Base-by-base conservation (phyloP, 1,140 invertebrate genomes). In the Catajapyx aquilonaris region DNA sequence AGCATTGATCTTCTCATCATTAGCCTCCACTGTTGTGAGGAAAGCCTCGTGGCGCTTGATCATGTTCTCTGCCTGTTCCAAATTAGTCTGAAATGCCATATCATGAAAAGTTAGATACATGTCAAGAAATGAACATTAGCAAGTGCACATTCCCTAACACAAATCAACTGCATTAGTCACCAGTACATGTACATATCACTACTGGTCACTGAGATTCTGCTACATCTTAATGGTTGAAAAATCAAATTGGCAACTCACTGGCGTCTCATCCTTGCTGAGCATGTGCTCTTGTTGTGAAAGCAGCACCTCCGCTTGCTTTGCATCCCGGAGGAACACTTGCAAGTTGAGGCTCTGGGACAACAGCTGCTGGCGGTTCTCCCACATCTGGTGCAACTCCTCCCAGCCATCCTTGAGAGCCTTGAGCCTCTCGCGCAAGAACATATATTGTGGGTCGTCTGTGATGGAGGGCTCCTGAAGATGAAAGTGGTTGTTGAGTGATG, bases 371-470 rank as follows among this genome's bases (percentile, higher is more conserved):
- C 93, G 61, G 61, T 97, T 97, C 52, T 94, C 91, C 93, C 93
- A 98, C 94, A 98, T 99, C 61, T 97, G 86, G 48, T 95, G 81
- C 33, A 99, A 61, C 53, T 98, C 94, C 42, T 90, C 84, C 95
- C 95, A 99, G 37, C 91, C 94, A 64, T 96, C 90, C 57, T 94
- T 85, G 25, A 99, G 59, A 1, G 93, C 94, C 64, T 94, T 95
- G 40, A 99, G 62, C 40, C 95, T 70, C 59, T 95, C 90, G 35
- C 87, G 68, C 46, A 97, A 61, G 76, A 97, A 97, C 88, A 97
- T 95, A 61, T 97, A 96, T 59, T 98, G 93, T 37, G 93, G 88
- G 63, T 99, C 95, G 43, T 84, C 78, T 44, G 77, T 74, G 3
- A 81, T 81, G 15, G 71, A 76, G 38, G 73, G 72, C 46, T 76